Evolutionary conservation across 2,888 invertebrate species (phyloP).

Genomic region (Autographa pulchrina): DNA sequence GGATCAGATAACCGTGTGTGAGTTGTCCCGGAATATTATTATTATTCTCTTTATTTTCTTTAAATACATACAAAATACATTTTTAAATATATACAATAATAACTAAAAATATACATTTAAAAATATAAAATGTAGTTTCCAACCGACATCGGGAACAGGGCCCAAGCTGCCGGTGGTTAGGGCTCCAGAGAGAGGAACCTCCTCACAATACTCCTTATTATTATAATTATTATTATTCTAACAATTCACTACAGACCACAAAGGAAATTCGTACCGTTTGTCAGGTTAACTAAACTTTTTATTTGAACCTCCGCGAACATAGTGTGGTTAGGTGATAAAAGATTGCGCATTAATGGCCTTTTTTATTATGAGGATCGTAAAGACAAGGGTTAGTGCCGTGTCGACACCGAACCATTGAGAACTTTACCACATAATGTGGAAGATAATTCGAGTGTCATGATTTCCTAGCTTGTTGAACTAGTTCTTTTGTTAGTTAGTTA

Average conservation of each 20-base stretch:
- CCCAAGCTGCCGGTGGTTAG: too few species aligned
- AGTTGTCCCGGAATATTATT: too few species aligned
- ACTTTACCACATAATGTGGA: conserved; percentile 48
- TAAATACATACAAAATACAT: too few species aligned
- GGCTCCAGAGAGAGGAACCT: too few species aligned
- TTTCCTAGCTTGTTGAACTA: background rate
- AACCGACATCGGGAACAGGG: too few species aligned
- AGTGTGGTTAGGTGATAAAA: conserved; percentile 44
- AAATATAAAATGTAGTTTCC: too few species aligned
- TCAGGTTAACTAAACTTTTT: conserved; percentile 29
- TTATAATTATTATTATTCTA: too few species aligned
- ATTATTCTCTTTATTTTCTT: too few species aligned
- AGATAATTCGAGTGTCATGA: conserved; percentile 11
- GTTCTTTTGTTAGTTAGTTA: background rate
- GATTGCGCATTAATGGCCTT: conserved; percentile 48
- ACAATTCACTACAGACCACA: background rate
- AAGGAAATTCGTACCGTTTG: background rate
- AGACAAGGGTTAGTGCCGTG: conserved; percentile 46
- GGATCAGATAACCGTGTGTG: too few species aligned
- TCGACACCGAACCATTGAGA: conserved; percentile 30
- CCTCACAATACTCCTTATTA: too few species aligned
- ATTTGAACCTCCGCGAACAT: conserved; percentile 9
- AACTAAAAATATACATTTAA: too few species aligned
- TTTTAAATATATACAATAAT: too few species aligned
- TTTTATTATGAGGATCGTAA: conserved; percentile 55